Percentiles rank a stretch among this genome's conserved stretches.
These are phyloP conservation scores for Rhea pennata DNA, from an alignment of 2,113 vertebrate species.

Conservation along the genomic window DNA sequence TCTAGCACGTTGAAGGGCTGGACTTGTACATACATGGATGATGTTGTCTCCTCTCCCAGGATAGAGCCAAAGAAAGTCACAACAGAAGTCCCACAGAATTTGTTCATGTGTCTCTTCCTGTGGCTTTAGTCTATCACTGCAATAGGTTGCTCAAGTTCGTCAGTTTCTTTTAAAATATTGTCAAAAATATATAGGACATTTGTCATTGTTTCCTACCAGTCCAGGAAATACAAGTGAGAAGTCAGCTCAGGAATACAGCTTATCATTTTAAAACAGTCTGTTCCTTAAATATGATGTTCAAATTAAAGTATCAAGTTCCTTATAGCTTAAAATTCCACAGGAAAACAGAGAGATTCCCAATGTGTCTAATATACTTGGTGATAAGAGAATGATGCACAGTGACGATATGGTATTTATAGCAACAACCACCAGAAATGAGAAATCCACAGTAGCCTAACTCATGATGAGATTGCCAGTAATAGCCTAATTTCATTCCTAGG, in stretches of 20 bases:
- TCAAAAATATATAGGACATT: not conserved
- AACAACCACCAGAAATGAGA: not conserved
- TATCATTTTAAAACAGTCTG: not conserved
- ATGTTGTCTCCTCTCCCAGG: not conserved
- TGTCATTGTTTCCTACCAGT: not conserved
- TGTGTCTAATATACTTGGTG: constrained; percentile 25
- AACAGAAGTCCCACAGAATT: not conserved
- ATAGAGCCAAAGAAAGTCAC: not conserved
- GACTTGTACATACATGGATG: not conserved
- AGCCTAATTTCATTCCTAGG: constrained; percentile 48
- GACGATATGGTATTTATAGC: constrained; percentile 41
- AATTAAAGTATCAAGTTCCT: not conserved
- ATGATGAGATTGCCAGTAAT: not conserved
- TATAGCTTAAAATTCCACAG: not conserved
- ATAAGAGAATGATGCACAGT: constrained; percentile 32
- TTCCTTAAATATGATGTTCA: not conserved
- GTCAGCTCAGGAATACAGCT: not conserved
- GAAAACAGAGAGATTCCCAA: not conserved
- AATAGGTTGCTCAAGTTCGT: not conserved
- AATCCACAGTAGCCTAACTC: constrained; percentile 7
- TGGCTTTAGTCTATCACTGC: not conserved
- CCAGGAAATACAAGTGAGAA: not conserved
- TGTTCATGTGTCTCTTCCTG: not conserved
- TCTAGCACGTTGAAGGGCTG: not conserved
- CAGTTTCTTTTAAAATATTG: not conserved